A percentile compares a stretch with the other conserved stretches of the same genome.
Evolutionary conservation across 1,140 invertebrate genomes (phyloP).

Genomic region (Meteorus sp.): DNA sequence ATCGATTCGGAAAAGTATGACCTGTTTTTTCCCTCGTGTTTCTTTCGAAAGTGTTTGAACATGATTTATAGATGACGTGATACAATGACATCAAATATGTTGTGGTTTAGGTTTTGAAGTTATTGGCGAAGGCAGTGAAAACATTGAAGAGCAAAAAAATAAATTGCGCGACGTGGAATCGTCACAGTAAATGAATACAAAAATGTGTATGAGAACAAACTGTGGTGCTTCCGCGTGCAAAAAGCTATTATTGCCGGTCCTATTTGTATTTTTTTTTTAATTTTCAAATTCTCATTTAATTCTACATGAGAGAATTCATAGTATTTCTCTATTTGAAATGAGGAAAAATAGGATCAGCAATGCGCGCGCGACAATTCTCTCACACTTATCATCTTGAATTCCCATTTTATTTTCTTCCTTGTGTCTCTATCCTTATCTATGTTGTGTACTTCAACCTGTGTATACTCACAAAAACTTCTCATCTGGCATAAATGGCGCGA

Average conservation of each 20-base stretch:
- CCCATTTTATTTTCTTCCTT: slow-evolving; percentile 22
- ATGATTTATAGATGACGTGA: not conserved
- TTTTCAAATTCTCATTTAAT: too few species aligned
- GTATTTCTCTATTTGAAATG: too few species aligned
- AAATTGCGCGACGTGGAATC: slow-evolving; percentile 20
- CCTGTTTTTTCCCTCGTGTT: not conserved
- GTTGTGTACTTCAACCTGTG: slow-evolving; percentile 25
- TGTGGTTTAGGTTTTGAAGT: not conserved
- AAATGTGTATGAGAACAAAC: not conserved
- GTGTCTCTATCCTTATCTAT: slow-evolving; percentile 6
- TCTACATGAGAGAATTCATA: too few species aligned
- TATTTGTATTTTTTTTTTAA: too few species aligned
- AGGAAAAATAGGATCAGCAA: slow-evolving; percentile 40
- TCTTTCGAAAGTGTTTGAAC: not conserved
- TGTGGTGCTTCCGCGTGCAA: slow-evolving; percentile 16
- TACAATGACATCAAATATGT: slow-evolving; percentile 13
- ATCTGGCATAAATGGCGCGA: slow-evolving; percentile 43
- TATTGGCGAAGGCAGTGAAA: not conserved
- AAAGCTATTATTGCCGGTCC: slow-evolving; percentile 33
- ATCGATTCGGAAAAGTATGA: not conserved
- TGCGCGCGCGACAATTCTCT: slow-evolving; percentile 42
- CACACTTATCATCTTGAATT: slow-evolving; percentile 35
- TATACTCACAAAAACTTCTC: slow-evolving; percentile 18
- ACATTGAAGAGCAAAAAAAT: not conserved
- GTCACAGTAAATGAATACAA: not conserved